These are phyloP conservation scores for Otus sunia DNA, from an alignment of 2,113 vertebrate genomes.

Conservation along the genomic window DNA sequence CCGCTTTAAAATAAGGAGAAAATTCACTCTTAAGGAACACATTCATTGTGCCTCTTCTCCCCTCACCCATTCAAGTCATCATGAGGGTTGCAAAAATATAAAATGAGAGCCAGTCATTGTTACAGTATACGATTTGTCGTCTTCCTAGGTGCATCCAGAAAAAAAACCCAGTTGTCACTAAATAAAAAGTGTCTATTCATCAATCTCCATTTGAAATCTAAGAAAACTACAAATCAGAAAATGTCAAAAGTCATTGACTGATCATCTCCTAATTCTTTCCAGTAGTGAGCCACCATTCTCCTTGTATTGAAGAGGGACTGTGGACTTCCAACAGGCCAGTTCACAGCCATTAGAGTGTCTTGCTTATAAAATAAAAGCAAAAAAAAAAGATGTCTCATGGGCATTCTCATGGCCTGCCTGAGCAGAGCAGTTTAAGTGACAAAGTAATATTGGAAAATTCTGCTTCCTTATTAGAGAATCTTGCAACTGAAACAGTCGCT, in stretches of 20 bases:
- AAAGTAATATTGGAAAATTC: background rate
- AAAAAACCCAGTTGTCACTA: background rate
- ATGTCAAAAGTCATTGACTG: background rate
- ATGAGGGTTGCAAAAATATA: background rate
- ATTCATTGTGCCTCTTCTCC: background rate
- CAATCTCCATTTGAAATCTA: background rate
- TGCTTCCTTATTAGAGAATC: background rate
- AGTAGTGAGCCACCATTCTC: background rate
- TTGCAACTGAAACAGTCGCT: background rate
- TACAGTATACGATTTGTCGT: background rate
- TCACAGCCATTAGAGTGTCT: background rate
- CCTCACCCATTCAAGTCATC: background rate
- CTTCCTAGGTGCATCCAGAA: background rate
- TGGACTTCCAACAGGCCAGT: background rate
- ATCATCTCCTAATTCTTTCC: background rate
- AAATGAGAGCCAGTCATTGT: background rate
- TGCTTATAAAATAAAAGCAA: background rate
- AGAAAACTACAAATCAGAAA: background rate
- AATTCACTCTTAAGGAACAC: background rate
- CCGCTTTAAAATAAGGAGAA: background rate
- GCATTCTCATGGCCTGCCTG: background rate
- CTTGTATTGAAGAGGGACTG: background rate
- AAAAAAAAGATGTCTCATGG: background rate
- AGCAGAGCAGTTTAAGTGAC: background rate
- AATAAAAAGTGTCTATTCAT: background rate